Evolutionary conservation across 2,113 vertebrate species (phyloP), one percentile per base, ranked within the genome.

Genomic region (Pollachius pollachius): DNA sequence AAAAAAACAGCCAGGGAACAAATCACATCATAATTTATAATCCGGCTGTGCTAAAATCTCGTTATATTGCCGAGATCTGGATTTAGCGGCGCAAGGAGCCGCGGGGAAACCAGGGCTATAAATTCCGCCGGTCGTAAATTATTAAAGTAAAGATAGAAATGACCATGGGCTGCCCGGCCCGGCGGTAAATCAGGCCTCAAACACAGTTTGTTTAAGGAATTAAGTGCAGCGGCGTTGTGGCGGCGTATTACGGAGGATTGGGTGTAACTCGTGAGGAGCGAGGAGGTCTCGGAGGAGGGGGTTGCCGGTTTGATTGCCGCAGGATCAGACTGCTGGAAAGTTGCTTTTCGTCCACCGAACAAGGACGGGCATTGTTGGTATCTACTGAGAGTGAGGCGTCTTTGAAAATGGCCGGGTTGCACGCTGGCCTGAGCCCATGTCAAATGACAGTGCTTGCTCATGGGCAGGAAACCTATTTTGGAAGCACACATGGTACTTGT

Each of bases 11-110:
- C 82, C 70, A 85, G 84, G 77, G 83, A 87, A 88, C 87, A 89
- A 89, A 87, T 90, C 89, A 89, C 84, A 81, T 75, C 77, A 84
- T 88, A 86, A 90, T 90, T 89, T 89, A 90, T 87, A 89, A 89
- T 87, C 87, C 83, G 23, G 64, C 87, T 76, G 79, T 68, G 83
- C 89, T 90, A 89, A 90, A 90, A 90, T 89, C 89, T 89, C 87
- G 89, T 90, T 90, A 90, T 89, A 89, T 88, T 80, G 84, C 82
- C 85, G 85, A 83, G 87, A 86, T 89, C 84, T 80, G 84, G 82
- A 89, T 88, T 86, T 84, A 85, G 84, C 59, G 65, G 79, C 81
- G 81, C 79, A 70, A 70, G 79, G 83, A 67, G 71, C 79, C 77
- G 79, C 70, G 71, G 69, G 74, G 74, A 15, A 85, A 76, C 84